Evolutionary conservation across 23 tunicate genomes (phyloP).

Genomic region (Ciona savignyi): DNA sequence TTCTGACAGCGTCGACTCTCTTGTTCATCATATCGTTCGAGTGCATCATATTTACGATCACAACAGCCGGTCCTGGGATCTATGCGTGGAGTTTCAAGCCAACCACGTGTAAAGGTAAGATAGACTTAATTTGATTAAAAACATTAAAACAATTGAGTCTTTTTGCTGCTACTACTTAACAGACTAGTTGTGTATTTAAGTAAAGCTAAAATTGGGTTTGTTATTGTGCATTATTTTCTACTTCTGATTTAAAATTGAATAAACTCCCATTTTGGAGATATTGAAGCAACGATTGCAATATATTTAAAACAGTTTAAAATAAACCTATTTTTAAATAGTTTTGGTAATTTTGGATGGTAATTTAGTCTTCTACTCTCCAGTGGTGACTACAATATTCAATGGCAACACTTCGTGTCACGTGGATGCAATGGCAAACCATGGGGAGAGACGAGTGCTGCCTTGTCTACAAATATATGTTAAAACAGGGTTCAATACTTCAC

Average conservation of each 20-base stretch:
- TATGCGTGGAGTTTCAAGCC: conserved; percentile 27
- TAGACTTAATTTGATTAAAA: background rate
- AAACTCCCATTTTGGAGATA: too few species aligned
- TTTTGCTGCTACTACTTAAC: background rate
- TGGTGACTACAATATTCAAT: conserved; percentile 22
- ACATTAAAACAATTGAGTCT: background rate
- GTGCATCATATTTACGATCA: background rate
- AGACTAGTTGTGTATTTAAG: background rate
- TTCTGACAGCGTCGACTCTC: conserved; percentile 56
- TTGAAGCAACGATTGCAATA: too few species aligned
- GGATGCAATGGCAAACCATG: conserved; percentile 29
- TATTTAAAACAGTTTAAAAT: too few species aligned
- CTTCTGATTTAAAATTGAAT: too few species aligned
- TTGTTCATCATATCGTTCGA: conserved; percentile 53
- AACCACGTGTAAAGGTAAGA: conserved; percentile 52
- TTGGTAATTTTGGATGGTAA: too few species aligned
- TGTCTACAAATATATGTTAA: conserved; percentile 72
- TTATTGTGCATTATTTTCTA: too few species aligned
- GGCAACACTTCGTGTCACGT: conserved; percentile 48
- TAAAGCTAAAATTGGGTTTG: too few species aligned
- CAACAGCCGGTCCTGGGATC: conserved; percentile 33
- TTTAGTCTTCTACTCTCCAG: conserved; percentile 24
- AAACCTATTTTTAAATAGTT: too few species aligned
- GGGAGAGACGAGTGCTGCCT: conserved; percentile 20
- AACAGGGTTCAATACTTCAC: background rate